Evolutionary conservation across 1,140 invertebrate species (phyloP).

Genomic region (Anastrepha obliqua): DNA sequence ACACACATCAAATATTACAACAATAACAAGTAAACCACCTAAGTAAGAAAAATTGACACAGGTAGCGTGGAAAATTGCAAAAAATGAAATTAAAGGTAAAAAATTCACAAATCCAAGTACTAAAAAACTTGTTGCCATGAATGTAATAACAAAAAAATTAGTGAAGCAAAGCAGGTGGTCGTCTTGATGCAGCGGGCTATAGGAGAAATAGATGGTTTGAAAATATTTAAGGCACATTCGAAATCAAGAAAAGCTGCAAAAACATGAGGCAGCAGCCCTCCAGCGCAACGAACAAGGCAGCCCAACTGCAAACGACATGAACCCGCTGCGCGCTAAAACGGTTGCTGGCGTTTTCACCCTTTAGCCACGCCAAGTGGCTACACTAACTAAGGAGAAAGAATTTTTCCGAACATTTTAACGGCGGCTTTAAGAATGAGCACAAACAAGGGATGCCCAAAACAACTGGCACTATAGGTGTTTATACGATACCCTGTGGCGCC

Average conservation of each 20-base stretch:
- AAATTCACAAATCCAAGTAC: not conserved
- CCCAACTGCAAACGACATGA: not conserved
- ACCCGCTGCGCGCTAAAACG: constrained; percentile 7
- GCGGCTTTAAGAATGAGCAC: no score
- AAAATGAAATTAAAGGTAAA: constrained; percentile 60
- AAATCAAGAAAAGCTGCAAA: not conserved
- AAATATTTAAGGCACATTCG: not conserved
- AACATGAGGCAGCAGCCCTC: not conserved
- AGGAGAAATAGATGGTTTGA: not conserved
- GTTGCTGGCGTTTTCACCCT: constrained; percentile 15
- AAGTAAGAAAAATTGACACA: constrained; percentile 70
- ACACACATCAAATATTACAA: not conserved
- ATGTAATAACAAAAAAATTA: constrained; percentile 21
- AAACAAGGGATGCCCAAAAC: not conserved
- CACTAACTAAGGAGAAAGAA: not conserved
- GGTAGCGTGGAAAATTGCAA: constrained; percentile 71
- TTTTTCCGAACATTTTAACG: not conserved
- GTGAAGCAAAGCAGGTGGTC: constrained; percentile 41
- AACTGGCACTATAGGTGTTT: not conserved
- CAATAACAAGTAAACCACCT: constrained; percentile 1
- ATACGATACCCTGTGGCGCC: not conserved
- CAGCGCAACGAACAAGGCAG: constrained; percentile 5
- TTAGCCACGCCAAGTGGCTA: constrained; percentile 21
- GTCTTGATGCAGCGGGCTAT: not conserved
- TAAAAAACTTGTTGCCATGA: constrained; percentile 12